phyloP scores from a whole-genome alignment of 1,140 invertebrate genomes.

The Monochamus saltuarius region DNA sequence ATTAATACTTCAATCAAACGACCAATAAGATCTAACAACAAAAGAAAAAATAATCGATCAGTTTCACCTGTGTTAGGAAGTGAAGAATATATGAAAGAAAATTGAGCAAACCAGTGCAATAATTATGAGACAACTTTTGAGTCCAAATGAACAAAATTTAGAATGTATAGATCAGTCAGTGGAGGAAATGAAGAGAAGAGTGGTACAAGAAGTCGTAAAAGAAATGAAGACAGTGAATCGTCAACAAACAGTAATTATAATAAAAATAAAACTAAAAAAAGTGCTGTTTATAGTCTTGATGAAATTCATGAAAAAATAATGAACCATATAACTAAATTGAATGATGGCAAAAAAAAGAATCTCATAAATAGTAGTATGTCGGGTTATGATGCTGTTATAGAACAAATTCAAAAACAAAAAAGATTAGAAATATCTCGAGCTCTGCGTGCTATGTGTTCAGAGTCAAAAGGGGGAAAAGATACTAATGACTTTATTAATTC shows the following conservation, averaged over 20 bases:
- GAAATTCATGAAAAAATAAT: slow-evolving; percentile 44
- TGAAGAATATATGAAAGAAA: slow-evolving; percentile 42
- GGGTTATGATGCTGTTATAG: slow-evolving; percentile 40
- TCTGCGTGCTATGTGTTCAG: slow-evolving; percentile 36
- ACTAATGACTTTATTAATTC: slow-evolving; percentile 34
- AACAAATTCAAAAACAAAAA: slow-evolving; percentile 43
- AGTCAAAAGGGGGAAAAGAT: slow-evolving; percentile 17
- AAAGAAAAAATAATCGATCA: slow-evolving; percentile 15
- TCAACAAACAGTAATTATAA: slow-evolving; percentile 9
- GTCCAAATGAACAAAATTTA: slow-evolving; percentile 24
- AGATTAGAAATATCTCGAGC: slow-evolving; percentile 41
- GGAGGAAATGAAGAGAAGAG: not conserved
- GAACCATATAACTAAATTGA: slow-evolving; percentile 41
- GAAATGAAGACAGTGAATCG: slow-evolving; percentile 10
- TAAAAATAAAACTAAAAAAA: slow-evolving; percentile 18
- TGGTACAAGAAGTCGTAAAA: not conserved
- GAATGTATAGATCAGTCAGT: not conserved
- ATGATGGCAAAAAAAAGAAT: slow-evolving; percentile 41
- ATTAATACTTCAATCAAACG: too few species aligned
- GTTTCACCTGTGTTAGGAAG: slow-evolving; percentile 37
- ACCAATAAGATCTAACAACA: not conserved
- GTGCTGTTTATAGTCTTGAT: slow-evolving; percentile 21
- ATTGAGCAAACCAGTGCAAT: slow-evolving; percentile 43
- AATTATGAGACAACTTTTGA: slow-evolving; percentile 42
- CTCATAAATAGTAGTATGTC: slow-evolving; percentile 35